Conservation (phyloP, 2,888 invertebrate genomes). For the Stenichneumon culpator region DNA sequence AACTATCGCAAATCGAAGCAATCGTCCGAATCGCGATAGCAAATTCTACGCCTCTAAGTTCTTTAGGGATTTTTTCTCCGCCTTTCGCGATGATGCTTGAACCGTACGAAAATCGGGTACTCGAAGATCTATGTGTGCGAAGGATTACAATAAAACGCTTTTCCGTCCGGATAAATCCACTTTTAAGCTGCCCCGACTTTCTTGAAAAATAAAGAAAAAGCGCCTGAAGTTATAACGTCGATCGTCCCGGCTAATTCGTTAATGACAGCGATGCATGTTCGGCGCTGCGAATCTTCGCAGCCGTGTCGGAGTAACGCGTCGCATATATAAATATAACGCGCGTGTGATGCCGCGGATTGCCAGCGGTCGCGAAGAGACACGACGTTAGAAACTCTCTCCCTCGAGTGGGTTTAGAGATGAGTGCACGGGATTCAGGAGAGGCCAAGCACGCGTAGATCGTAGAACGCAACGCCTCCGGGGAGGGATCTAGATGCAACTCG, state of each 20-base stretch:
- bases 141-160: neutral
- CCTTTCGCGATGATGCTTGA: neutral
- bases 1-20: neutral
- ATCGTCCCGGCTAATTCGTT: slow-evolving; percentile 22
- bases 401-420: slow-evolving; percentile 70
- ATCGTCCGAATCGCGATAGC: too few relatives aligned
- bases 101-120: neutral
- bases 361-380: slow-evolving; percentile 23
- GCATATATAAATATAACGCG: slow-evolving; percentile 39
- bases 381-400: neutral
- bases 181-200: neutral
- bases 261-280: slow-evolving; percentile 49
- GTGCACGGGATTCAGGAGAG: slow-evolving; percentile 72
- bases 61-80: neutral
- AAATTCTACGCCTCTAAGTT: neutral
- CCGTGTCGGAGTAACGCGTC: slow-evolving; percentile 42
- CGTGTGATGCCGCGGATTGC: slow-evolving; percentile 36
- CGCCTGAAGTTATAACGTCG: neutral
- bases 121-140: too few relatives aligned
- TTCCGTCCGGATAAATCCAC: neutral
- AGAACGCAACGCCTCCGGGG: slow-evolving; percentile 45
- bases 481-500: slow-evolving; percentile 80
- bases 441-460: slow-evolving; percentile 74
- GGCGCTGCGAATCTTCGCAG: slow-evolving; percentile 33
- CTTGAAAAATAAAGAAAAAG: neutral